Evolutionary conservation across 1,140 invertebrate genomes (phyloP), one percentile per base, ranked within the genome.

Genomic region (Hyles vespertilio): DNA sequence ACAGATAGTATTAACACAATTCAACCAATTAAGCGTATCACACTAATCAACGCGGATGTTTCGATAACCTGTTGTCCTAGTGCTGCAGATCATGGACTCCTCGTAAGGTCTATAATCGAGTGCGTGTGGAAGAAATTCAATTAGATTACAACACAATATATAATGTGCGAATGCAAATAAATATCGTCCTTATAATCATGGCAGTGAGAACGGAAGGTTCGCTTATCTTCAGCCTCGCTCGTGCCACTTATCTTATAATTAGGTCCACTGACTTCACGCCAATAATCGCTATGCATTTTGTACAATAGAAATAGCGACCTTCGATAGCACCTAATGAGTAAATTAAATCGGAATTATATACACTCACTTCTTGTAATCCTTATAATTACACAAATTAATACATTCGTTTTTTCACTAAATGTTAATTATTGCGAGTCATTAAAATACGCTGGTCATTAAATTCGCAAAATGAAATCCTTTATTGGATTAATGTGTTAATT

Each of bases 231-330:
- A 58, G 52, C 65, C 58, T 58, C 61, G 36, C 43, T 56, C 49
- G 48, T 56, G 61, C 46, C 22, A 51, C 50, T 51, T 34, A 50
- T 50, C 9, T 34, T 67, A 67, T 61, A 67, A 63, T 63, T 67
- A 61, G 58, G 56, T 63, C 12, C 56, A 53, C 44, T 55, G 56
- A 62, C 54, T 57, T 56, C 44, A 36, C 58, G 46, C 46, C 10
- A 51, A 63, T 54, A 59, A 59, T 53, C 50, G 22, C 45, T 43
- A 22, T 53, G 50, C 58, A 53, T 59, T 49, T 48, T 40, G 36
- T 40, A 40, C 36, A 40, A 40, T 40, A 40, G 36, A 40, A 40
- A 40, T 40, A 40, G 4, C 36, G 36, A 40, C 36, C 36, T 40
- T 40, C 36, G 8, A 8, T 40, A 40, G 0, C 8, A 40, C 36